These are phyloP conservation scores for Silurus asotus DNA, from an alignment of 2,113 vertebrate genomes.

Conservation along the genomic window DNA sequence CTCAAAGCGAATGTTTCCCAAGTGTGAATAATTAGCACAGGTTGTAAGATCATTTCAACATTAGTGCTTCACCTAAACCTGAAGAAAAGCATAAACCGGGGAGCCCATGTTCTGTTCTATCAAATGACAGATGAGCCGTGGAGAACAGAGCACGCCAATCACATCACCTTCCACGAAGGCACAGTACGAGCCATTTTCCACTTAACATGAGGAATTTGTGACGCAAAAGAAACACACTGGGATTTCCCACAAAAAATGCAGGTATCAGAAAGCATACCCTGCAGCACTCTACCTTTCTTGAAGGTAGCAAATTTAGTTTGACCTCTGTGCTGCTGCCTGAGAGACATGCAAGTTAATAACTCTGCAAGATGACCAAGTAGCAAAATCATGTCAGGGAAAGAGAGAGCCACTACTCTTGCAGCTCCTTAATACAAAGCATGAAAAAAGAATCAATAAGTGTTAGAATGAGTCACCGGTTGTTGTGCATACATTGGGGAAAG, in stretches of 20 bases:
- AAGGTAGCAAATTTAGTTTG: slow-evolving; percentile 57
- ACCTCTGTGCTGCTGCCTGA: slow-evolving; percentile 59
- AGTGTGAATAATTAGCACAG: not conserved
- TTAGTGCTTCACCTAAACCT: not conserved
- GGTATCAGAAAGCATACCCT: not conserved
- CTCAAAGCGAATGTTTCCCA: not conserved
- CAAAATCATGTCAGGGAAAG: not conserved
- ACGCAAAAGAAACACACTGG: not conserved
- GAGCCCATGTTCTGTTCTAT: slow-evolving; percentile 3
- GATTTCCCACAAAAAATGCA: not conserved
- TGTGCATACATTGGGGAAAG: not conserved
- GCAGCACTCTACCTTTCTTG: slow-evolving; percentile 9
- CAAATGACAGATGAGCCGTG: not conserved
- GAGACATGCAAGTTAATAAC: slow-evolving; percentile 61
- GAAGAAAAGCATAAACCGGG: not conserved
- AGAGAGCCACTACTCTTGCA: slow-evolving; percentile 1
- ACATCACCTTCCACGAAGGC: not conserved
- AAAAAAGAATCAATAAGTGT: slow-evolving; percentile 56
- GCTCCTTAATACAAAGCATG: not conserved
- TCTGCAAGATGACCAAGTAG: slow-evolving; percentile 39
- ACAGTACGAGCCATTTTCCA: not conserved
- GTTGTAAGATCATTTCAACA: not conserved
- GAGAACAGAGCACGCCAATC: not conserved
- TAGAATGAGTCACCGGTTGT: slow-evolving; percentile 37
- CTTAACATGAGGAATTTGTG: not conserved